Percentiles rank a stretch among this genome's conserved stretches.
phyloP scores from a whole-genome alignment of 2,888 invertebrate genomes.

The Sepiola atlantica region DNA sequence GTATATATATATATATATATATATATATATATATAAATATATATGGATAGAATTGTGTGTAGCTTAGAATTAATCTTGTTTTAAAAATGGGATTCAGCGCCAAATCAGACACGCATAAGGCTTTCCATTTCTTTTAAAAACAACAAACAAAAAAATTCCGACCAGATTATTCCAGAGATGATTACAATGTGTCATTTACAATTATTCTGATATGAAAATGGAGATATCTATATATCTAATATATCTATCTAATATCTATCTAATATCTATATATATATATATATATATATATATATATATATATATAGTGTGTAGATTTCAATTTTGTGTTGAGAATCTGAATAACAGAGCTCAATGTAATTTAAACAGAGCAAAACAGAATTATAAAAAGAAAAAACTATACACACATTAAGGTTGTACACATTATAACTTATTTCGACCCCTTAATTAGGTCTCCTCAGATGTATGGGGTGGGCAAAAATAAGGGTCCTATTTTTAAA shows the following conservation, averaged over 20 bases:
- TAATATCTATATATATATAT: neutral
- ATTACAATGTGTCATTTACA: neutral
- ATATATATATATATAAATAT: neutral
- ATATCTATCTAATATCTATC: too few relatives aligned
- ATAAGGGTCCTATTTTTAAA: too few relatives aligned
- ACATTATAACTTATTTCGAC: too few relatives aligned
- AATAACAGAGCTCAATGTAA: too few relatives aligned
- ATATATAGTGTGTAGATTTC: too few relatives aligned
- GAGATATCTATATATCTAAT: neutral
- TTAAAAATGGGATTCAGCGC: neutral
- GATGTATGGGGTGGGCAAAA: too few relatives aligned
- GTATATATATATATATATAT: neutral
- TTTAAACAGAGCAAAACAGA: too few relatives aligned
- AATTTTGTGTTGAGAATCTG: too few relatives aligned
- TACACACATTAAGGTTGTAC: too few relatives aligned
- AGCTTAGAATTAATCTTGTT: neutral
- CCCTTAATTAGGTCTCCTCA: too few relatives aligned
- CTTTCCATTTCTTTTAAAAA: neutral
- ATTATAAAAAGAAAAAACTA: too few relatives aligned
- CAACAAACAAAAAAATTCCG: neutral
- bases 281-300: neutral
- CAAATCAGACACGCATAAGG: constrained; percentile 15
- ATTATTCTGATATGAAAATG: neutral
- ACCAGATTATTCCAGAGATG: neutral
- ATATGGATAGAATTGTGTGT: neutral